Conservation (phyloP, 2,113 vertebrate genomes). For the Erpornis zantholeuca region DNA sequence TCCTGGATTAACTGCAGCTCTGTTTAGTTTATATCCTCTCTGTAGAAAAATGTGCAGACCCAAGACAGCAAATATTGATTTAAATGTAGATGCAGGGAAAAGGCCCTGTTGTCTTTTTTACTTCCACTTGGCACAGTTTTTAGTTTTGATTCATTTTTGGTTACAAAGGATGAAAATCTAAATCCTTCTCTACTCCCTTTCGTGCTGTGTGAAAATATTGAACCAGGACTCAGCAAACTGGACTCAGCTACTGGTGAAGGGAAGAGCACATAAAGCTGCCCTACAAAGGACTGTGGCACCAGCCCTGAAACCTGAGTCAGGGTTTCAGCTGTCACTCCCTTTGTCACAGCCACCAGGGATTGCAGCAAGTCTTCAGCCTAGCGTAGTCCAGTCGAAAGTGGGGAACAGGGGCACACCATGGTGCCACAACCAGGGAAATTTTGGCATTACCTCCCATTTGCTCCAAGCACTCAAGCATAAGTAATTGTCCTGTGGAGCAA, state of each 20-base stretch:
- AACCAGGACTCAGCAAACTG: not conserved
- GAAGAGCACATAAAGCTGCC: not conserved
- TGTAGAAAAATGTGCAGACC: constrained; percentile 33
- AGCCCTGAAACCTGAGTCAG: not conserved
- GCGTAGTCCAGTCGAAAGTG: not conserved
- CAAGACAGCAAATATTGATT: constrained; percentile 23
- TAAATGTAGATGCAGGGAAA: constrained; percentile 11
- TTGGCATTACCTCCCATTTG: not conserved
- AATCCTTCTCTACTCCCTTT: not conserved
- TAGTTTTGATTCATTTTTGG: not conserved
- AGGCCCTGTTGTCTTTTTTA: not conserved
- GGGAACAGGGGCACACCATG: accelerated
- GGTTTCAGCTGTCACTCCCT: not conserved
- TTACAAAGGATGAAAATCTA: not conserved
- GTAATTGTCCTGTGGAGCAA: not conserved
- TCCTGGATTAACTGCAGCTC: constrained; percentile 45
- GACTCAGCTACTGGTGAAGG: not conserved
- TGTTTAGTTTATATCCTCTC: constrained; percentile 34
- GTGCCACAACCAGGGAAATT: not conserved
- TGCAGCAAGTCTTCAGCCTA: not conserved
- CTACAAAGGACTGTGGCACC: not conserved
- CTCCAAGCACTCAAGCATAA: not conserved
- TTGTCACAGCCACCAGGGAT: not conserved
- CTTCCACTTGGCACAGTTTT: not conserved
- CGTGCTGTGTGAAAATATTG: not conserved